These are phyloP conservation scores for Trematocara marginatum DNA, from an alignment of 2,113 vertebrate species.

Conservation along the genomic window DNA sequence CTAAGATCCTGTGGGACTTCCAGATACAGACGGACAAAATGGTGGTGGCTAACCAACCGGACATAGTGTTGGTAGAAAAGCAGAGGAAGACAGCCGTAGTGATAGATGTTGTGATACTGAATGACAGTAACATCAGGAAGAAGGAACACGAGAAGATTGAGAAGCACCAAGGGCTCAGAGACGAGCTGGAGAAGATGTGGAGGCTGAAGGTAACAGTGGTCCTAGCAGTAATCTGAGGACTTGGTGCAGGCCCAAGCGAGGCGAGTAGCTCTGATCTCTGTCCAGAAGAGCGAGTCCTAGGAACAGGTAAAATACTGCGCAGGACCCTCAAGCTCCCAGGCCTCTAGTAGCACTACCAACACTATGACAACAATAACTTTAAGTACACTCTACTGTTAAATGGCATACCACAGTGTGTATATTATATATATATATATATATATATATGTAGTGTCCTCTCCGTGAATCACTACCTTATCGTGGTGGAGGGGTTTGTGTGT, in stretches of 20 bases:
- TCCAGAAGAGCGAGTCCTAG: not conserved
- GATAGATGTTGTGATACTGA: not conserved
- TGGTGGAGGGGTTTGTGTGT: no score
- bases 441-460: no score
- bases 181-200: not conserved
- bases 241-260: not conserved
- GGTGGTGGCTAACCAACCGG: not conserved
- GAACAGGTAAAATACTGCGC: not conserved
- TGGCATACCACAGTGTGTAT: not conserved
- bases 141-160: not conserved
- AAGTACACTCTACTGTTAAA: not conserved
- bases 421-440: not conserved
- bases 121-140: not conserved
- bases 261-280: not conserved
- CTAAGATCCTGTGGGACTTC: not conserved
- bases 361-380: not conserved
- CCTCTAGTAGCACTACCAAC: not conserved
- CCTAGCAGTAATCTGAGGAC: not conserved
- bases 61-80: not conserved
- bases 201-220: not conserved
- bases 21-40: not conserved
- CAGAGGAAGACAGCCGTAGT: not conserved
- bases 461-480: no score
- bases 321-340: not conserved
- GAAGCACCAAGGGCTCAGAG: not conserved